These are phyloP conservation scores for Protonemura montana DNA, from an alignment of 2,888 invertebrate species.

Conservation along the genomic window DNA sequence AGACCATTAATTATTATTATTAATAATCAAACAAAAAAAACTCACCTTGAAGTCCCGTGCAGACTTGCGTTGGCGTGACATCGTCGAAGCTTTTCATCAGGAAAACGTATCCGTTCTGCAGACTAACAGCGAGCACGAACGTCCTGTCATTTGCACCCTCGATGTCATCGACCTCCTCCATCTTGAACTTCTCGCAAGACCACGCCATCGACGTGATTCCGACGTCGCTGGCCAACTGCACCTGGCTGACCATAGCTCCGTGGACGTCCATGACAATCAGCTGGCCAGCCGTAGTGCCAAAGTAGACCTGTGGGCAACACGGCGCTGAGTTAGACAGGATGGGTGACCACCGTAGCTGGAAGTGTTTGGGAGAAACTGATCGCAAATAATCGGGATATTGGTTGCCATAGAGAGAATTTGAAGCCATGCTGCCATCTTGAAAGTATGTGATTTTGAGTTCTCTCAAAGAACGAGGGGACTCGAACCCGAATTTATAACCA, in stretches of 20 bases:
- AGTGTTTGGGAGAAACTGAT: no score
- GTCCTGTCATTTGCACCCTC: conserved; percentile 64
- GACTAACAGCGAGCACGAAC: conserved; percentile 85
- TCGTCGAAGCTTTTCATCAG: conserved; percentile 92
- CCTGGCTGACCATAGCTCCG: conserved; percentile 93
- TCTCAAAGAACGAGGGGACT: no score
- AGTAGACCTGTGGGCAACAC: conserved; percentile 73
- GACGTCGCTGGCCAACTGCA: conserved; percentile 85
- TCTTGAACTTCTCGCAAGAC: conserved; percentile 98
- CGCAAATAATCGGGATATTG: no score
- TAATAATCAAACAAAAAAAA: no score
- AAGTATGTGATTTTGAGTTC: no score
- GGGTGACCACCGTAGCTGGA: no score
- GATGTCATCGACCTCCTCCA: conserved; percentile 90
- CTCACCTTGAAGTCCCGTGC: conserved; percentile 75
- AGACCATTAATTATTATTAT: no score
- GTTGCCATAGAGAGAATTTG: no score
- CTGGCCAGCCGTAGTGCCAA: conserved; percentile 93
- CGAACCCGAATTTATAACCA: no score
- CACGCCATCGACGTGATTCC: conserved; percentile 92
- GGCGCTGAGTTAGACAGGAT: not conserved
- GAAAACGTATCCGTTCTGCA: conserved; percentile 89
- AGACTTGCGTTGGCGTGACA: conserved; percentile 85
- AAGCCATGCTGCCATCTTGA: no score
- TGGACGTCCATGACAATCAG: conserved; percentile 97